Conservation (phyloP, 2,113 vertebrate species). For the Falco punctatus region DNA sequence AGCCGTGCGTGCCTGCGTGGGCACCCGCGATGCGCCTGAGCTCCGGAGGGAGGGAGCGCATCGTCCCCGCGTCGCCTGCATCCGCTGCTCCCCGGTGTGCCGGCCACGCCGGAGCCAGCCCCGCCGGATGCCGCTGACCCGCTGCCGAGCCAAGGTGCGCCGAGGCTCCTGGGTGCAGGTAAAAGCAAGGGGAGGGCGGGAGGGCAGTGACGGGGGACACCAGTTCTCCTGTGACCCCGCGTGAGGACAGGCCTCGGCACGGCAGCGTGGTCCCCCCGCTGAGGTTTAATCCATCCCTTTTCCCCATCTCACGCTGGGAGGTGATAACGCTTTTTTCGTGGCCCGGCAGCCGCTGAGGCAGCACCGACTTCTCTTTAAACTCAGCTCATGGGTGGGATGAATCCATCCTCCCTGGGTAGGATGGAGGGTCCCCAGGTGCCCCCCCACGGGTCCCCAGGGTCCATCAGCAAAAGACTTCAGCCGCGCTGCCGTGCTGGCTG, state of each 20-base stretch:
- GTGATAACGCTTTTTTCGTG: background rate
- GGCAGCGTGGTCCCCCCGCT: rapidly evolving
- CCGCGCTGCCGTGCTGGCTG: rapidly evolving
- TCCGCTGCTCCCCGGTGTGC: background rate
- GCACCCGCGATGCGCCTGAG: background rate
- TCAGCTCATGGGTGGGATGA: rapidly evolving
- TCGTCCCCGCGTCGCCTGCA: background rate
- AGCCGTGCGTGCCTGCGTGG: conserved; percentile 42
- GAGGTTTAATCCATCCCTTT: background rate
- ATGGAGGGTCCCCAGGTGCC: background rate
- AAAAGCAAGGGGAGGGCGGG: background rate
- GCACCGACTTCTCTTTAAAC: rapidly evolving
- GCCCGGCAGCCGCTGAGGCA: background rate
- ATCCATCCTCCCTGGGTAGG: background rate
- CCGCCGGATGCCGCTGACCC: background rate
- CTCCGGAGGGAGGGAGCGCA: background rate
- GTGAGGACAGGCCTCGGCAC: background rate
- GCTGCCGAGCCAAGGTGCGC: background rate
- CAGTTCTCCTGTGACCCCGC: background rate
- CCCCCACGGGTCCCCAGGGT: background rate
- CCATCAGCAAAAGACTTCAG: background rate
- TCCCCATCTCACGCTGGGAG: rapidly evolving
- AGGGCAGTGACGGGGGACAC: background rate
- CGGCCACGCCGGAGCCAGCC: background rate
- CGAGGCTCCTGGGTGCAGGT: background rate